These are phyloP conservation scores for Gobio occitaniae DNA, from an alignment of 2,797 vertebrate species.

Conservation along the genomic window DNA sequence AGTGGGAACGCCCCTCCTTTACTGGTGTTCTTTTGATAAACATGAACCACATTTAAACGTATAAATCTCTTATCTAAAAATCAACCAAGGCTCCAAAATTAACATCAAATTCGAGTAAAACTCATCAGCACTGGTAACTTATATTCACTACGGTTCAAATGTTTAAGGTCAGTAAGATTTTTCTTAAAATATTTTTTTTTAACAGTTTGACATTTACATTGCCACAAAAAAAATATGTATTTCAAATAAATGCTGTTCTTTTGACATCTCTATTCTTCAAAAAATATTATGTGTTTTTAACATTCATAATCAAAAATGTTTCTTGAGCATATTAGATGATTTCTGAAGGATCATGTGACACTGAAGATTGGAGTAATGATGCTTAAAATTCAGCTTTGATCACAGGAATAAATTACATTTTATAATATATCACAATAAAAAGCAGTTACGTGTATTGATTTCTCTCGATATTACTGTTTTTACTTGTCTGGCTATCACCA, in stretches of 20 bases:
- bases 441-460: not conserved
- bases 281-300: too few species aligned
- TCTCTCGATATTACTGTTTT: not conserved
- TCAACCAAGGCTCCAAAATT: not conserved
- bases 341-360: not conserved
- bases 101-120: not conserved
- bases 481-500: too few species aligned
- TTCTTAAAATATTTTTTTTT: not conserved
- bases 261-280: not conserved
- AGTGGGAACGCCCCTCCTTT: constrained; percentile 71
- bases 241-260: too few species aligned
- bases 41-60: not conserved
- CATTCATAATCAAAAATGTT: too few species aligned
- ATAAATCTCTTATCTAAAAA: not conserved
- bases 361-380: not conserved
- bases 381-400: not conserved
- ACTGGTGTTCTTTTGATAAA: constrained; percentile 65
- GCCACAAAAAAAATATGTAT: too few species aligned
- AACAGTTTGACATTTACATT: not conserved
- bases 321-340: not conserved
- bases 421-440: not conserved
- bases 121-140: not conserved
- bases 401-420: not conserved
- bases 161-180: not conserved
- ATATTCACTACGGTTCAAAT: not conserved